Base-by-base conservation (phyloP, 2,797 vertebrate genomes). In the Falco naumanni region DNA sequence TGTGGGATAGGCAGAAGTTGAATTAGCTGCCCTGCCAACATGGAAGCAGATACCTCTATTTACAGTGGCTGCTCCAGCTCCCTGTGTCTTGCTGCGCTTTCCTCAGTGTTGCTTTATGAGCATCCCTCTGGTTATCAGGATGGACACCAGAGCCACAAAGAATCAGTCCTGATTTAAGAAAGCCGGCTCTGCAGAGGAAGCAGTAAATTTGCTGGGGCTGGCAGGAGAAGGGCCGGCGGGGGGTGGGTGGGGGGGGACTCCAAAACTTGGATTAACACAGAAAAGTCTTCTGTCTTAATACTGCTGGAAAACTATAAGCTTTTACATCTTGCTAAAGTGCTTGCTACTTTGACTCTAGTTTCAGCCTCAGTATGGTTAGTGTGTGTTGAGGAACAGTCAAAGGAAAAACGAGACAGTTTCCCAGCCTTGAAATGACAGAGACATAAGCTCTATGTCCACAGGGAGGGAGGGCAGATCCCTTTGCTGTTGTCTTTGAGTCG, bases 381-480 rank as follows among this genome's bases (percentile, higher is more conserved):
- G 53, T 60, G 57, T 64, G 51, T 69, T 78, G 70, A 88, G 76
- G 33, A 94, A 29, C 47, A 81, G 71, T 31, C 78, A 39, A 75
- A 89, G 76, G 59, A 29, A 69, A 85, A 93, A 61, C 0, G 4
- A 92, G 93, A 60, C 41, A 34, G 53, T 92, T 95, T 93, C 66
- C 59, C 82, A 95, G 90, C 82, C 89, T 90, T 85, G 84, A 91
- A 96, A 80, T 87, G 89, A 91, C 87, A 86, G 82, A 65, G 81
- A 81, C 57, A 4, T 95, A 84, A 96, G 92, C 65, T 77, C 78
- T 76, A 43, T 18, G 84, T 95, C 94, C 66, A 13, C 34, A 70
- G 93, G 92, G 92, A 97, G 37, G 37, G 65, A 91, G 82, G 79
- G 75, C 84, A 88, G 94, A 93, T 93, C 87, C 79, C 68, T 78